A percentile compares a stretch with the other conserved stretches of the same genome.
These are phyloP conservation scores for Rissa tridactyla DNA, from an alignment of 2,113 vertebrate species.

Conservation along the genomic window DNA sequence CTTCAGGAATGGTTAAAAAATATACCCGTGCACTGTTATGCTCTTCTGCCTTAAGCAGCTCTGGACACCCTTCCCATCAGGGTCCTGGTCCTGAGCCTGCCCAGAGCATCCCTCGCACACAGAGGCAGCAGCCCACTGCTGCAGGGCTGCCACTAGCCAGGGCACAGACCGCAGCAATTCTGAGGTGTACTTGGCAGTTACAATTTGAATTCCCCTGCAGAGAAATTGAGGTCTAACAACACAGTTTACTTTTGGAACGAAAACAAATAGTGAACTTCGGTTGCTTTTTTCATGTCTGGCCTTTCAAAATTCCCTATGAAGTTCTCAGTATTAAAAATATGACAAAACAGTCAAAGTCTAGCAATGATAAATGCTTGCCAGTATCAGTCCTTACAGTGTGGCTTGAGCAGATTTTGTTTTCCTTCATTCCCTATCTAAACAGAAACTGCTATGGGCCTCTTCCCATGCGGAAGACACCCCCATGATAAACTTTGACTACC, in stretches of 20 bases:
- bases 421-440: background rate
- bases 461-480: conserved; percentile 77
- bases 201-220: background rate
- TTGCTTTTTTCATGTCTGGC: background rate
- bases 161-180: background rate
- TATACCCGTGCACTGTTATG: background rate
- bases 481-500: conserved; percentile 84
- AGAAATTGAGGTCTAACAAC: background rate
- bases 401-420: background rate
- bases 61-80: background rate
- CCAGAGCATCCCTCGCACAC: background rate
- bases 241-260: background rate
- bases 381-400: background rate
- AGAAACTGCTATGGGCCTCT: conserved; percentile 84
- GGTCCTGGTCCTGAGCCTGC: background rate
- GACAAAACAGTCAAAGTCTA: background rate
- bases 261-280: background rate
- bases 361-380: background rate
- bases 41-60: background rate
- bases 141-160: background rate
- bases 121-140: background rate
- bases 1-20: background rate
- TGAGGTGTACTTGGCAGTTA: background rate
- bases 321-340: background rate
- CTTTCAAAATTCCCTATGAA: background rate